These are phyloP conservation scores for Xestia xanthographa DNA, from an alignment of 2,888 invertebrate species.

Conservation along the genomic window DNA sequence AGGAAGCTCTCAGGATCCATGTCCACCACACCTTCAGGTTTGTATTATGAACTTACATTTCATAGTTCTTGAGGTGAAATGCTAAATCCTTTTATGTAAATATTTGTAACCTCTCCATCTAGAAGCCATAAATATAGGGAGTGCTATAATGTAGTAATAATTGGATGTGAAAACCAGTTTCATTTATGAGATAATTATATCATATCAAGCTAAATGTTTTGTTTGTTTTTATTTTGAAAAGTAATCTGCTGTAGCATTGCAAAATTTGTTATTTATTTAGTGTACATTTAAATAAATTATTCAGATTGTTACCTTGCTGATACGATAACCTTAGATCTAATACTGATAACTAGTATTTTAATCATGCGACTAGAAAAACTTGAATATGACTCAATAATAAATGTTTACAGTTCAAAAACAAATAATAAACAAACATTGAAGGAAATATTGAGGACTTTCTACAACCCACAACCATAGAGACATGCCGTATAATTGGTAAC, in stretches of 20 bases:
- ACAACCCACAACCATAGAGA: not conserved
- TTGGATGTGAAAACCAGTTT: not conserved
- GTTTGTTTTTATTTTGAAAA: slow-evolving; percentile 8
- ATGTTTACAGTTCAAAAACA: not conserved
- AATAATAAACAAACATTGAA: not conserved
- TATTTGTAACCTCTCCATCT: not conserved
- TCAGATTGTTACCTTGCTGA: not conserved
- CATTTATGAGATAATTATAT: not conserved
- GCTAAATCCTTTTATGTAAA: not conserved
- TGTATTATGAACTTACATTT: slow-evolving; percentile 24
- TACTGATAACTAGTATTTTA: not conserved
- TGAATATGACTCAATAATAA: not conserved
- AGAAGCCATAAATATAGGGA: not conserved
- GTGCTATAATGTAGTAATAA: not conserved
- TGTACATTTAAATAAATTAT: slow-evolving; percentile 3
- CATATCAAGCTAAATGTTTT: not conserved
- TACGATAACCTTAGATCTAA: not conserved
- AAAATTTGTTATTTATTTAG: not conserved
- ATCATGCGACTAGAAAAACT: not conserved
- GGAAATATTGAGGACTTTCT: not conserved
- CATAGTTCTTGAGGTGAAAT: not conserved
- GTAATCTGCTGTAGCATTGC: not conserved
- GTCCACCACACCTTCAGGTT: slow-evolving; percentile 76
- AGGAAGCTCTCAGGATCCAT: slow-evolving; percentile 75
- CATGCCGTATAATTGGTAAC: not conserved